phyloP scores from a whole-genome alignment of 2,888 invertebrate genomes.

The Agrotis clavis region DNA sequence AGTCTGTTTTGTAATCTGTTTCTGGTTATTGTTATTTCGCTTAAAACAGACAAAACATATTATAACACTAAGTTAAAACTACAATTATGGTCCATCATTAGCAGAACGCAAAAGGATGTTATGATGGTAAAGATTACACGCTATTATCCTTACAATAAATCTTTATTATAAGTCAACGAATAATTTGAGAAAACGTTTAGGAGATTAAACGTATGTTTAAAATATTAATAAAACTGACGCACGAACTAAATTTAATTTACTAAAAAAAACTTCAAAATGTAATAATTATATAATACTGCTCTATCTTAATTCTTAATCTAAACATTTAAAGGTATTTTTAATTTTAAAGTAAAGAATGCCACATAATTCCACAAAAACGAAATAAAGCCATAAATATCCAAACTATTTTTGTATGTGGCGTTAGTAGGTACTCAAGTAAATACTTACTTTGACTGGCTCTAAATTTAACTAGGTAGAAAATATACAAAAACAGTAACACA shows the following conservation, averaged over 20 bases:
- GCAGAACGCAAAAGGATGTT: too few relatives aligned
- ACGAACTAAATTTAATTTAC: not conserved
- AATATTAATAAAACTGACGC: not conserved
- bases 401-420: not conserved
- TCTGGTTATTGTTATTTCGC: not conserved
- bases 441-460: constrained; percentile 3
- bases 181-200: not conserved
- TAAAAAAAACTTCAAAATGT: too few relatives aligned
- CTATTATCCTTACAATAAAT: too few relatives aligned
- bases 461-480: constrained; percentile 13
- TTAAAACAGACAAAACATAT: too few relatives aligned
- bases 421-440: not conserved
- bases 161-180: too few relatives aligned
- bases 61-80: too few relatives aligned
- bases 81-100: too few relatives aligned
- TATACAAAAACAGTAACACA: constrained; percentile 16
- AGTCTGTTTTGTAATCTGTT: not conserved
- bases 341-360: not conserved
- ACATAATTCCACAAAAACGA: not conserved
- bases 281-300: too few relatives aligned
- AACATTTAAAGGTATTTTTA: too few relatives aligned
- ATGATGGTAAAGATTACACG: too few relatives aligned
- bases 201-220: not conserved
- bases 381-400: constrained; percentile 11
- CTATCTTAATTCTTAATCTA: too few relatives aligned